Percentiles rank a stretch among this genome's conserved stretches.
These are phyloP conservation scores for Sturmia bella DNA, from an alignment of 2,888 invertebrate species.

Conservation along the genomic window DNA sequence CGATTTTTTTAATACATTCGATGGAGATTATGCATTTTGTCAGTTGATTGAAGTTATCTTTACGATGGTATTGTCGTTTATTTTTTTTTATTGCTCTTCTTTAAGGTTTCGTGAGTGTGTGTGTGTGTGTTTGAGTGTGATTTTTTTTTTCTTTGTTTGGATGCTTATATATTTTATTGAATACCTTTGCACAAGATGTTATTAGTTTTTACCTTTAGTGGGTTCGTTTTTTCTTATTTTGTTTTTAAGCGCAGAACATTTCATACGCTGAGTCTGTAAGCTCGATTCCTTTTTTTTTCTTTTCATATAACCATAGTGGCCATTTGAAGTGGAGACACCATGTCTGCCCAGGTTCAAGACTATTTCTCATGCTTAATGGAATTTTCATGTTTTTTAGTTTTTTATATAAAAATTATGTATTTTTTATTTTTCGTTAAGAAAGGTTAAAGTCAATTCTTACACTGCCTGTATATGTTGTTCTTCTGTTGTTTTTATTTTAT, in stretches of 20 bases:
- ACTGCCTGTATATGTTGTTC: conserved; percentile 7
- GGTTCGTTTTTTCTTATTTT: conserved; percentile 42
- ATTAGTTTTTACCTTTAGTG: conserved; percentile 48
- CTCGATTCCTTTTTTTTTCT: not conserved
- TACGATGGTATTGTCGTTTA: conserved; percentile 72
- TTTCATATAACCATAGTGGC: conserved; percentile 63
- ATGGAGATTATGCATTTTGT: conserved; percentile 79
- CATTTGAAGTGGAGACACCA: conserved; percentile 70
- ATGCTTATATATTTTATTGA: conserved; percentile 39
- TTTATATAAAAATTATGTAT: conserved; percentile 55
- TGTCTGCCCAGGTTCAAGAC: conserved; percentile 69
- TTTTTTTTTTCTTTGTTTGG: conserved; percentile 12
- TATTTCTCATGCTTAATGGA: conserved; percentile 70
- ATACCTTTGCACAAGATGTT: conserved; percentile 57
- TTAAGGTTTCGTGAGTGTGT: not conserved
- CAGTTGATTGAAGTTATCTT: conserved; percentile 79
- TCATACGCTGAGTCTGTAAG: conserved; percentile 42
- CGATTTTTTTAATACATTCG: conserved; percentile 75
- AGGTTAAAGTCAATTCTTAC: conserved; percentile 53
- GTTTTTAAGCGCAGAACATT: conserved; percentile 45
- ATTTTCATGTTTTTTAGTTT: conserved; percentile 65
- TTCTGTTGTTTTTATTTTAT: conserved; percentile 6
- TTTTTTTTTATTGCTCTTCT: conserved; percentile 32
- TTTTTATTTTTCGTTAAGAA: conserved; percentile 18
- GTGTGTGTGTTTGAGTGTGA: conserved; percentile 4